These are phyloP conservation scores for Bactericera cockerelli DNA, from an alignment of 1,140 invertebrate species.

Conservation along the genomic window DNA sequence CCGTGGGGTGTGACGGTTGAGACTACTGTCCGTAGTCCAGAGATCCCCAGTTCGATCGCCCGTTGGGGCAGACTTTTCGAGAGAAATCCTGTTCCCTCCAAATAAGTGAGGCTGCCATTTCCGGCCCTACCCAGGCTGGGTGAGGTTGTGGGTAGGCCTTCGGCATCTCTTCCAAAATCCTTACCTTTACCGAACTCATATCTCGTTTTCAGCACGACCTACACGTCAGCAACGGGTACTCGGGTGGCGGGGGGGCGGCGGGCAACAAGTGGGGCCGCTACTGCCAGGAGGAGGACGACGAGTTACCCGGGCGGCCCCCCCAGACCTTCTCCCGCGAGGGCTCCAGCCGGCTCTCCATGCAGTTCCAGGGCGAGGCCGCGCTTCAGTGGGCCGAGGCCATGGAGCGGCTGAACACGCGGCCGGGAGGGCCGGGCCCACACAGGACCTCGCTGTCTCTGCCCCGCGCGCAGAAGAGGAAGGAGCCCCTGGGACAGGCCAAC, in stretches of 20 bases:
- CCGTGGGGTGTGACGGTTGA: too few relatives aligned
- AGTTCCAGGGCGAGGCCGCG: slow-evolving; percentile 51
- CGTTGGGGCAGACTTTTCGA: too few relatives aligned
- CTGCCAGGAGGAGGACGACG: slow-evolving; percentile 13
- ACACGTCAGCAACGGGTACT: slow-evolving; percentile 4
- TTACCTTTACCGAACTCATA: too few relatives aligned
- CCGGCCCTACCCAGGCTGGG: too few relatives aligned
- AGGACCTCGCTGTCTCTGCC: slow-evolving; percentile 47
- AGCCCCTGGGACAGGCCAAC: slow-evolving; percentile 60
- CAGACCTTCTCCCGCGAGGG: slow-evolving; percentile 31
- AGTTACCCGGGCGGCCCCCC: slow-evolving; percentile 8
- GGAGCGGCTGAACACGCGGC: slow-evolving; percentile 38
- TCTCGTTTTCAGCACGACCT: background rate
- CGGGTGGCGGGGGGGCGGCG: too few relatives aligned
- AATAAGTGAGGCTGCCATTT: too few relatives aligned
- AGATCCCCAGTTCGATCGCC: too few relatives aligned
- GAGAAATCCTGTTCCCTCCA: too few relatives aligned
- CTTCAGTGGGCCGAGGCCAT: slow-evolving; percentile 68
- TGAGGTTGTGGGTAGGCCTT: too few relatives aligned
- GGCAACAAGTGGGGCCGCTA: background rate
- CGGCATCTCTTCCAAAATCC: too few relatives aligned
- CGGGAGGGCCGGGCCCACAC: slow-evolving; percentile 15
- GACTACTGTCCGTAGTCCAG: too few relatives aligned
- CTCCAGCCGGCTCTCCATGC: slow-evolving; percentile 77
- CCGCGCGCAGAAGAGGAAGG: slow-evolving; percentile 54